A percentile compares a stretch with the other conserved stretches of the same genome.
Evolutionary conservation across 2,113 vertebrate genomes (phyloP).

Genomic region (Telmatochromis brachygnathus): DNA sequence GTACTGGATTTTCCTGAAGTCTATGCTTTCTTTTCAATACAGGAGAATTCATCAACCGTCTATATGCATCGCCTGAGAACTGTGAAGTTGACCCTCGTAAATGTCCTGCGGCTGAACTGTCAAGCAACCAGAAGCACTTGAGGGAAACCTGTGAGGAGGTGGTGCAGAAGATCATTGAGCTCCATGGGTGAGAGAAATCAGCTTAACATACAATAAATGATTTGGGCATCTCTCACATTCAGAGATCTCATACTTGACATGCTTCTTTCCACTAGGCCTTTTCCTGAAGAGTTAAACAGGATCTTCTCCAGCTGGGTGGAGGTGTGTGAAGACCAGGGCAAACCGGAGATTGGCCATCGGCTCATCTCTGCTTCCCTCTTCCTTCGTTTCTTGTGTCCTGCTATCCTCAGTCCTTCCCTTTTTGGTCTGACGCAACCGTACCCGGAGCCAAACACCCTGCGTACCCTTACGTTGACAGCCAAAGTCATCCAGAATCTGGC

Average conservation of each 20-base stretch:
- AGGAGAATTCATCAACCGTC: conserved; percentile 77
- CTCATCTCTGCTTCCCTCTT: conserved; percentile 91
- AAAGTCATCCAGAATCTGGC: conserved; percentile 96
- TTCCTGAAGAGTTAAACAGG: conserved; percentile 82
- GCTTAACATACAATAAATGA: neutral
- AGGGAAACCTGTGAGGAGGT: conserved; percentile 78
- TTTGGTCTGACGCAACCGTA: conserved; percentile 86
- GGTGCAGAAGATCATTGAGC: conserved; percentile 75
- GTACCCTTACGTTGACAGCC: conserved; percentile 86
- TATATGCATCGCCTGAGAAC: conserved; percentile 73
- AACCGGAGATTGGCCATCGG: conserved; percentile 75
- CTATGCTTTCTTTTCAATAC: neutral
- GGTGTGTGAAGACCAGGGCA: conserved; percentile 72
- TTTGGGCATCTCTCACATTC: neutral
- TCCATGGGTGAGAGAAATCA: conserved; percentile 70
- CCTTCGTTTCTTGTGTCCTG: conserved; percentile 88
- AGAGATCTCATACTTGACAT: neutral
- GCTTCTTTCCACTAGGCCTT: conserved; percentile 61
- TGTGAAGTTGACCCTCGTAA: conserved; percentile 87
- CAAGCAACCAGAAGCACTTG: conserved; percentile 75
- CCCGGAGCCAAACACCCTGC: conserved; percentile 77
- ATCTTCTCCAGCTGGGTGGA: conserved; percentile 86
- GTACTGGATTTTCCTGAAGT: neutral
- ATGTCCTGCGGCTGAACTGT: conserved; percentile 73
- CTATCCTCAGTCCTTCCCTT: conserved; percentile 89